These are phyloP conservation scores for Phocides pigmalion DNA, from an alignment of 1,140 invertebrate genomes.

Conservation along the genomic window DNA sequence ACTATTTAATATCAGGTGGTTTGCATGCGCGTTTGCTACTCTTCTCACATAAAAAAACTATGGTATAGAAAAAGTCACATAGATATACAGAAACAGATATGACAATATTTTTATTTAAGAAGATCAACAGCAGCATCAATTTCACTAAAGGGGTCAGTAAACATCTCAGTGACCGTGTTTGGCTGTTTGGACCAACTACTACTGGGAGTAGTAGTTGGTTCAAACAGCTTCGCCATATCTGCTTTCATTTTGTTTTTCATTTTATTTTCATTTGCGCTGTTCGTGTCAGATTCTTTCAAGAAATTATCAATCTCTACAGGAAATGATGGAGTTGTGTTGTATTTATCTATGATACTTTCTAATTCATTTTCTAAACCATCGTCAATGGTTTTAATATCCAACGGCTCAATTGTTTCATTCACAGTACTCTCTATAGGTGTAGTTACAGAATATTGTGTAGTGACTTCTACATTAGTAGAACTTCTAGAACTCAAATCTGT, in stretches of 20 bases:
- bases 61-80: too few species aligned
- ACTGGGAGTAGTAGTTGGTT: conserved; percentile 2
- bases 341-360: conserved; percentile 9
- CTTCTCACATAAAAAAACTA: too few species aligned
- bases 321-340: background rate
- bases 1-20: too few species aligned
- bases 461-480: background rate
- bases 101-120: background rate
- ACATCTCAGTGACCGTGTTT: conserved; percentile 14
- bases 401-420: too few species aligned
- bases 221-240: conserved; percentile 36
- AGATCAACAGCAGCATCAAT: conserved; percentile 38
- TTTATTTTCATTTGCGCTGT: conserved; percentile 23
- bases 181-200: too few species aligned
- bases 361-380: conserved; percentile 6
- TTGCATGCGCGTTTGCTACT: too few species aligned
- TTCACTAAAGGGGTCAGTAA: conserved; percentile 39
- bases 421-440: too few species aligned
- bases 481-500: too few species aligned
- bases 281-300: conserved; percentile 28
- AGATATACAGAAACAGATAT: too few species aligned
- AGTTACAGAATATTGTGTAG: too few species aligned
- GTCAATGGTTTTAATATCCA: too few species aligned
- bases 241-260: conserved; percentile 39
- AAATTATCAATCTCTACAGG: conserved; percentile 26